Conservation (phyloP, 37 sponge, comb jelly and placozoan species). For the Spongilla lacustris region DNA sequence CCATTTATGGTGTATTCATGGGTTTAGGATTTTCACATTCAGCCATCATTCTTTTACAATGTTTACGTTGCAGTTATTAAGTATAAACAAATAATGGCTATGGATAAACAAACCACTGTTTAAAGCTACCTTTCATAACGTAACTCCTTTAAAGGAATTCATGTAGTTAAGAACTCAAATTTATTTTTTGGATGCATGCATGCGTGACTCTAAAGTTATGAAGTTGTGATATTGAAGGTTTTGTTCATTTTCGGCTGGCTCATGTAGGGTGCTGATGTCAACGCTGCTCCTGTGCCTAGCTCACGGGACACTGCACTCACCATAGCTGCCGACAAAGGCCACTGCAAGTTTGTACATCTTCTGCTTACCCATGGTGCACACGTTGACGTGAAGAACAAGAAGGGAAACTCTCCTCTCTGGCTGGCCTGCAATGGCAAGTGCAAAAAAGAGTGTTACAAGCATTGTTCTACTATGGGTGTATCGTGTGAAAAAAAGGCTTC, state of each 20-base stretch:
- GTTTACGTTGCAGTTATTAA: too few species aligned
- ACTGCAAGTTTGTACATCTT: conserved; percentile 88
- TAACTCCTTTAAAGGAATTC: too few species aligned
- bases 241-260: background rate
- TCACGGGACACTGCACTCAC: conserved; percentile 92
- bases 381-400: conserved; percentile 94
- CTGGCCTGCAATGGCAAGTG: conserved; percentile 85
- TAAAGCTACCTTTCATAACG: too few species aligned
- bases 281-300: conserved; percentile 92
- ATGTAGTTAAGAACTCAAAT: too few species aligned
- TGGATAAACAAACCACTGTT: too few species aligned
- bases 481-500: background rate
- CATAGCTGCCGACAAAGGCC: conserved; percentile 93
- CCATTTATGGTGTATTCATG: too few species aligned
- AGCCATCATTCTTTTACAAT: too few species aligned
- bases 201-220: too few species aligned
- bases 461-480: background rate
- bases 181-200: too few species aligned
- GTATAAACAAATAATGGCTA: too few species aligned
- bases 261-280: conserved; percentile 85
- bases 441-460: background rate
- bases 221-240: too few species aligned
- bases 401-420: conserved; percentile 95
- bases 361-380: conserved; percentile 71
- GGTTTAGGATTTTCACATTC: too few species aligned